Evolutionary conservation across 1,140 invertebrate species (phyloP), one percentile per base, ranked within the genome.

Genomic region (Cyphomyrmex costatus): DNA sequence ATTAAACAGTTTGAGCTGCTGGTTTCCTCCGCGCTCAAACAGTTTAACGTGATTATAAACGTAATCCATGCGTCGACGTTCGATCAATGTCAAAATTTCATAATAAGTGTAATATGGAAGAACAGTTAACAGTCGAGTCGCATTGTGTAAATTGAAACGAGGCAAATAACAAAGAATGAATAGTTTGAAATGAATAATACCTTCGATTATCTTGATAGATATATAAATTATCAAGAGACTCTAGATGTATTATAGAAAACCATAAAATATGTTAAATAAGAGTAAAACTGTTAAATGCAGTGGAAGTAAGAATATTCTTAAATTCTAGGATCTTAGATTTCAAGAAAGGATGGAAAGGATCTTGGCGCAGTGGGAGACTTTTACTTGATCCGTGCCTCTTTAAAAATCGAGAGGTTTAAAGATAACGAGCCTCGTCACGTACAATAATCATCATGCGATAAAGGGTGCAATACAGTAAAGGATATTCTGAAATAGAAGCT

Each of bases 401-500:
- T 73, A 73, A 83, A 74, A 83, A 60, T 60, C 6, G n/a, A 24
- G 24, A 21, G 19, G 36, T 19, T 83, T 60, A 16, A 49, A 12
- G 24, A 82, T 82, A 82, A 82, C 53, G 66, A 46, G 66, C 30
- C 36, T 73, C 46, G 56, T 68, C 36, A 27, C 65, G 36, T 68
- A 46, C 36, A 12, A 49, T 60, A 46, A 82, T 82, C 79, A 21
- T 60, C 36, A 1, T 30, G 5, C 33, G 24, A 71, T 82, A 71
- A 66, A 42, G n/a, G 19, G 42, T 46, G 49, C 21, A 53, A 14
- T 30, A 8, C 19, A 12, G 66, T 14, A 33, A 33, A 21, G 53
- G 66, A 49, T 82, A 73, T 58, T 82, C 56, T 36, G 79, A 65
- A 60, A 82, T 82, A 60, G 66, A 60, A 42, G 79, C 79, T 82